Conservation (phyloP, 2,888 invertebrate species). For the Exocentrus adspersus region DNA sequence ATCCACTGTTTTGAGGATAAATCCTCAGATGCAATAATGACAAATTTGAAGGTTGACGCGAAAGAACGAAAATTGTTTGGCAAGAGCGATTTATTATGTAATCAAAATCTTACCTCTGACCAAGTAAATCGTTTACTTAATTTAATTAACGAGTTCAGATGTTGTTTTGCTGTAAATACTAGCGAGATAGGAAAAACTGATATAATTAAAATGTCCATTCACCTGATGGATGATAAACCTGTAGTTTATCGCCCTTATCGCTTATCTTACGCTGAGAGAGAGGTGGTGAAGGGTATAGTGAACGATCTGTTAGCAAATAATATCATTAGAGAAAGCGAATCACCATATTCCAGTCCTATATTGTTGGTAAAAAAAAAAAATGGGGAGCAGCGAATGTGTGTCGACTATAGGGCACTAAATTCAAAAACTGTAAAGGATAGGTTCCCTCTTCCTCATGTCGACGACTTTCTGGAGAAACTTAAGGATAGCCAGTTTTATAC, state of each 20-base stretch:
- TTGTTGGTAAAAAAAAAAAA: slow-evolving; percentile 9
- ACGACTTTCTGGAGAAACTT: not conserved
- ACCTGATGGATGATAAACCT: not conserved
- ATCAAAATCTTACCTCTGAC: not conserved
- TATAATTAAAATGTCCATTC: slow-evolving; percentile 1
- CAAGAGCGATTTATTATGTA: too few relatives aligned
- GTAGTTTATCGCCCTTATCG: slow-evolving; percentile 2
- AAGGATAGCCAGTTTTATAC: not conserved
- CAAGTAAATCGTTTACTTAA: not conserved
- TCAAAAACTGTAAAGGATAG: not conserved
- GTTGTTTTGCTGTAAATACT: not conserved
- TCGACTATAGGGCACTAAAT: not conserved
- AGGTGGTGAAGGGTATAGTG: not conserved
- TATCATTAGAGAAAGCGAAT: not conserved
- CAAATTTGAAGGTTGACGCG: too few relatives aligned
- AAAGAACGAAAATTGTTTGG: too few relatives aligned
- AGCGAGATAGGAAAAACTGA: not conserved
- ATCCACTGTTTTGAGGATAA: too few relatives aligned
- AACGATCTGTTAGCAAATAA: not conserved
- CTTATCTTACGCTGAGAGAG: not conserved
- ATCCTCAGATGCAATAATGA: too few relatives aligned
- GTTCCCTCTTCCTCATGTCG: not conserved
- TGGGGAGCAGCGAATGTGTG: slow-evolving; percentile 1
- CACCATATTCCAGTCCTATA: slow-evolving; percentile 8
- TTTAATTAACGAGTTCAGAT: not conserved